Base-by-base conservation (phyloP, 2,113 vertebrate species). In the Emydura subglobosa region DNA sequence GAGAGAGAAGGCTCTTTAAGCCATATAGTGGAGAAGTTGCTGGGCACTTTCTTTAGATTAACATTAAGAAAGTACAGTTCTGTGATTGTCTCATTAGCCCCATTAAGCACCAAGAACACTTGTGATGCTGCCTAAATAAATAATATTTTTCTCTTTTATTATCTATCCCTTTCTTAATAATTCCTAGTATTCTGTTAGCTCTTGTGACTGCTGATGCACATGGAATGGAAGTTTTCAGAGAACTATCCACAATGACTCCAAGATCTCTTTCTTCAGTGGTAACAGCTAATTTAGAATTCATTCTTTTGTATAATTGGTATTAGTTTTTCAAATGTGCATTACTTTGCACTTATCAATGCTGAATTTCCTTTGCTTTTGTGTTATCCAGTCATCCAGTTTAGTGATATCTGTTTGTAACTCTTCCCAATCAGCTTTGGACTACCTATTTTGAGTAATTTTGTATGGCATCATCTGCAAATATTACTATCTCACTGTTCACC, bases 61-160 rank as follows among this genome's bases (percentile, higher is more conserved):
- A 24, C 74, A 83, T 85, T 55, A 65, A 19, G 55, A 2, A 2
- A 29, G 85, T n/a, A 1, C 12, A 59, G 9, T 4, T 59, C 29
- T 47, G 21, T 2, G 1, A 34, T 17, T 27, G 49, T 3, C 0
- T 0, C 4, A 22, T n/a, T 1, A 0, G 11, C 1, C 0, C 50
- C 87, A 24, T 82, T 83, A 59, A 83, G 14, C 21, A 9, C 65
- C 42, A 7, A n/a, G 65, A 50, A 74, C 1, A 5, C 25, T 85
- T 65, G 1, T 65, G 13, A 68, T 83, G 47, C 19, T 39, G 53
- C 31, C 10, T 51, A 82, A 83, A 65, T 8, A 2, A 16, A n/a
- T 34, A 6, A 49, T 4, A 19, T 68, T 39, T 68, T 68, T 68
- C 65, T n/a, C 14, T 68, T 68, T 68, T 10, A 65, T 65, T 31